Percentiles rank a stretch among this genome's conserved stretches.
phyloP scores from a whole-genome alignment of 2,888 invertebrate species.

The Coelogynopora nodosa region DNA sequence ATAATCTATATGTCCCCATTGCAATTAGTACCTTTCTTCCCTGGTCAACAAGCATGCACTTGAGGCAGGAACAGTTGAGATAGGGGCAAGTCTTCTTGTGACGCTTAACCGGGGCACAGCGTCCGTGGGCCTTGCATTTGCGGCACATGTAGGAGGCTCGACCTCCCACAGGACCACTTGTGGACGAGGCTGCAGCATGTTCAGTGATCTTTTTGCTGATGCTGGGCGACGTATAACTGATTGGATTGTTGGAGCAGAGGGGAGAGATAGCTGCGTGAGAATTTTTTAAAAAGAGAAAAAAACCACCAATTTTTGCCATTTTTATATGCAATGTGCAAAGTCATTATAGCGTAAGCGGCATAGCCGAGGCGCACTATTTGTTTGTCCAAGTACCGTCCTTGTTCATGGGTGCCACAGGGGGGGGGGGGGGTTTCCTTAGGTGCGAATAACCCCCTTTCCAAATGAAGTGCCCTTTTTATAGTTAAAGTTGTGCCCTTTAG shows the following conservation, averaged over 20 bases:
- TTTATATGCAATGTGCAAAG: no score
- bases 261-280: neutral
- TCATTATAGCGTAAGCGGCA: no score
- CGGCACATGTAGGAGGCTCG: conserved; percentile 46
- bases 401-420: no score
- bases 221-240: neutral
- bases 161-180: neutral
- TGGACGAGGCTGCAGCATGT: neutral
- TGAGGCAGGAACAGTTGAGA: conserved; percentile 39
- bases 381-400: no score
- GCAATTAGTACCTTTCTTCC: conserved; percentile 43
- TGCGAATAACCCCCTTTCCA: no score
- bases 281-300: no score
- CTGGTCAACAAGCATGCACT: conserved; percentile 44
- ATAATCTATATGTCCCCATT: no score
- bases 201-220: neutral
- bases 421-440: no score
- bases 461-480: no score
- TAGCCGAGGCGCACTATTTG: no score
- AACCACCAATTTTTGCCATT: no score
- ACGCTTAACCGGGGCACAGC: conserved; percentile 42
- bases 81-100: conserved; percentile 47
- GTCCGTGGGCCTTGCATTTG: conserved; percentile 46
- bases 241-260: neutral
- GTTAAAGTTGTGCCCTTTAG: no score